A percentile compares a stretch with the other conserved stretches of the same genome.
Evolutionary conservation across 2,797 vertebrate genomes (phyloP).

Genomic region (Acanthurus leucopareius): DNA sequence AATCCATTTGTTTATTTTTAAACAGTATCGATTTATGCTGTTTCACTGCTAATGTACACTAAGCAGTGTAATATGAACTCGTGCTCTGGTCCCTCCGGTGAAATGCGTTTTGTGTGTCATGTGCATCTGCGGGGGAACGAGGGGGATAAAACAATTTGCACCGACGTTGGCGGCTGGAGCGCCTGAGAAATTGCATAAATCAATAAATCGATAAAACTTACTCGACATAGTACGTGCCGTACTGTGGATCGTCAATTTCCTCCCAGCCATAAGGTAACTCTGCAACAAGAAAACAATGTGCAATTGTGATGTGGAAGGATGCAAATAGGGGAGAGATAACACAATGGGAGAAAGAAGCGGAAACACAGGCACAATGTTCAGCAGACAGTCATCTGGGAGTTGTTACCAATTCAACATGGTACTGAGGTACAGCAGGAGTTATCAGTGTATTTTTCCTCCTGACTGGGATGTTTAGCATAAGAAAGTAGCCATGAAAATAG

Average conservation of each 20-base stretch:
- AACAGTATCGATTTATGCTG: conserved; percentile 60
- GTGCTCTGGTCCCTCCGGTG: conserved; percentile 27
- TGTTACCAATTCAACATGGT: conserved; percentile 24
- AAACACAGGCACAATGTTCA: conserved; percentile 16
- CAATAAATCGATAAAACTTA: conserved; percentile 84
- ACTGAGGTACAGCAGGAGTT: conserved; percentile 15
- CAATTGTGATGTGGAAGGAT: conserved; percentile 33
- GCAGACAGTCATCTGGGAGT: conserved; percentile 27
- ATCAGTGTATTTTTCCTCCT: conserved; percentile 26
- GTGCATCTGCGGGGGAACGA: conserved; percentile 14
- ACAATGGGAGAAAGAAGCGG: conserved; percentile 5
- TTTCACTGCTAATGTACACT: conserved; percentile 53
- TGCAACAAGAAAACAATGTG: conserved; percentile 71
- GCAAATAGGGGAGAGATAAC: conserved; percentile 38
- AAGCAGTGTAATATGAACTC: conserved; percentile 50
- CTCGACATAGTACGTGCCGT: conserved; percentile 96
- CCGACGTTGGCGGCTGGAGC: conserved; percentile 7
- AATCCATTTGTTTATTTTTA: conserved; percentile 71
- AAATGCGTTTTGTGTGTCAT: conserved; percentile 26
- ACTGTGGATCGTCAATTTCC: conserved; percentile 96
- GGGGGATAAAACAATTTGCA: conserved; percentile 20
- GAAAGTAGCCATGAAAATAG: conserved; percentile 57
- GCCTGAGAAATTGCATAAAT: conserved; percentile 32
- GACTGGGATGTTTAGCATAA: conserved; percentile 41
- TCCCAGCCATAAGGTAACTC: conserved; percentile 98